Conservation (phyloP, 2,113 vertebrate species). For the Microcebus griseorufus region DNA sequence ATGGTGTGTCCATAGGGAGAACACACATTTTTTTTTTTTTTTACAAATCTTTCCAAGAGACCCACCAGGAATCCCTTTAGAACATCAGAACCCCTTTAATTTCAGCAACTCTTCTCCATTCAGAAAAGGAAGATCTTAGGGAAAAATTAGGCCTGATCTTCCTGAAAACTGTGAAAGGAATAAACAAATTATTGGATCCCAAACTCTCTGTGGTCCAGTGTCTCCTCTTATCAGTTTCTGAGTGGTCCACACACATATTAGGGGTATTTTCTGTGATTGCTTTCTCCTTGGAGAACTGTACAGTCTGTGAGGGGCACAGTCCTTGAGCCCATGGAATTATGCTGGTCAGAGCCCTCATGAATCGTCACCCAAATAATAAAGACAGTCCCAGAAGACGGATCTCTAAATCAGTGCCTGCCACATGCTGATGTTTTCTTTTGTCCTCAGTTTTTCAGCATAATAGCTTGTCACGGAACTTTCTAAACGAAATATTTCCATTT, state of each 20-base stretch:
- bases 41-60: not conserved
- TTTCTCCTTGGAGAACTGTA: not conserved
- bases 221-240: too few relatives aligned
- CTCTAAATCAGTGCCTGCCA: not conserved
- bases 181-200: not conserved
- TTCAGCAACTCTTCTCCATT: not conserved
- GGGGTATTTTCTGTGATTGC: not conserved
- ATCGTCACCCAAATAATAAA: not conserved
- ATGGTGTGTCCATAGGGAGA: not conserved
- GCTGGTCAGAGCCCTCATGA: not conserved
- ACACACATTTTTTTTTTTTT: not conserved
- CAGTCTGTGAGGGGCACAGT: not conserved
- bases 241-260: rapidly evolving
- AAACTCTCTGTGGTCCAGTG: not conserved
- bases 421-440: not conserved
- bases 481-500: not conserved
- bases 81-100: not conserved
- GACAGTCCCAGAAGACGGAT: not conserved
- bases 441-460: not conserved
- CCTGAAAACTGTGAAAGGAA: not conserved
- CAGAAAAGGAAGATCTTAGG: not conserved
- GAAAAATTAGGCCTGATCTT: not conserved
- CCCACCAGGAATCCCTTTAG: not conserved
- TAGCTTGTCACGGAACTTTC: not conserved
- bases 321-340: not conserved